phyloP scores from a whole-genome alignment of 2,797 vertebrate genomes.

The Oceanodroma leucorhoa region DNA sequence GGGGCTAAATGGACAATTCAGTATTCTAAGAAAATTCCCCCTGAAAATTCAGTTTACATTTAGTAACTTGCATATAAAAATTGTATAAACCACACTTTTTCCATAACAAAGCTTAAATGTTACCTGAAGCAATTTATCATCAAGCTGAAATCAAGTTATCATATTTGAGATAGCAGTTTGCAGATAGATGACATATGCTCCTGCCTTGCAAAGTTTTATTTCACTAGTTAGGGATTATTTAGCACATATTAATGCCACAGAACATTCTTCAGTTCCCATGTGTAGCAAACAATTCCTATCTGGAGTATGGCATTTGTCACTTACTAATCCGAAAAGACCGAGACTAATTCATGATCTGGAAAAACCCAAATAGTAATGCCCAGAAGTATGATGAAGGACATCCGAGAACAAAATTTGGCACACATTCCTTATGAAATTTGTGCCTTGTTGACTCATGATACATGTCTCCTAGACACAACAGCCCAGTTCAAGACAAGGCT shows the following conservation, averaged over 20 bases:
- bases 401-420: background rate
- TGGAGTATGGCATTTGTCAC: background rate
- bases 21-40: background rate
- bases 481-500: background rate
- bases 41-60: background rate
- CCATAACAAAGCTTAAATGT: background rate
- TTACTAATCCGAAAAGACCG: background rate
- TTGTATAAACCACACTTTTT: background rate
- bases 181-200: accelerated
- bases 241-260: background rate
- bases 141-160: background rate
- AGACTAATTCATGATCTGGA: background rate
- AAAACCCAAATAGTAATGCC: background rate
- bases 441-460: background rate
- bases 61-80: background rate
- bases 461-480: background rate
- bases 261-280: background rate
- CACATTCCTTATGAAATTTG: background rate
- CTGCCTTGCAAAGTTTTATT: background rate
- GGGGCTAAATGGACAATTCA: background rate
- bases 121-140: background rate
- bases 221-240: background rate
- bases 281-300: background rate
- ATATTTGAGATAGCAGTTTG: background rate
- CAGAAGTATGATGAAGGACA: background rate